Conservation (phyloP, 2,888 invertebrate species). For the Ischnura elegans region DNA sequence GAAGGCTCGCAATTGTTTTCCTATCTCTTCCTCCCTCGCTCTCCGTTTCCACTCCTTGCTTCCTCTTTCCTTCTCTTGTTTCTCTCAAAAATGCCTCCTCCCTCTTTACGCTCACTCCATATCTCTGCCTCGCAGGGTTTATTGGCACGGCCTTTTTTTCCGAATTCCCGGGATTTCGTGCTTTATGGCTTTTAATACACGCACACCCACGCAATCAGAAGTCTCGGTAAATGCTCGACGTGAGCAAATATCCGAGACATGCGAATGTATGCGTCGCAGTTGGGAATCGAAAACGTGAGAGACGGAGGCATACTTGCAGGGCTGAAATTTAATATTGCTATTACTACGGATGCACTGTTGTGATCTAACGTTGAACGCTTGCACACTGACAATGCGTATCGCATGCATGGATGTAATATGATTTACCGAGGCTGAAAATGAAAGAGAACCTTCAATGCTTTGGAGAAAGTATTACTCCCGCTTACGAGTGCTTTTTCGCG, state of each 20-base stretch:
- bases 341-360: no score
- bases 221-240: not conserved
- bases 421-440: no score
- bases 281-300: not conserved
- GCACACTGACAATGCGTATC: no score
- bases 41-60: not conserved
- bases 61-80: not conserved
- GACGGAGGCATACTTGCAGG: not conserved
- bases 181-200: conserved; percentile 24
- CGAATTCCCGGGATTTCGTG: not conserved
- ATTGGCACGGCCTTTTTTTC: not conserved
- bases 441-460: no score
- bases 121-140: not conserved
- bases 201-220: not conserved
- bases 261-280: not conserved
- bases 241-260: not conserved
- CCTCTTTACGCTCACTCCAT: not conserved
- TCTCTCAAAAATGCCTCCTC: not conserved
- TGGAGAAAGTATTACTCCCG: no score
- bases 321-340: not conserved
- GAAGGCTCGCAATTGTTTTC: conserved; percentile 65
- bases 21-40: not conserved
- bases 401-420: no score
- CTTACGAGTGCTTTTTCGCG: no score
- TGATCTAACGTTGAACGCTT: no score